Conservation (phyloP, 2,113 vertebrate genomes). For the Podarcis raffonei region DNA sequence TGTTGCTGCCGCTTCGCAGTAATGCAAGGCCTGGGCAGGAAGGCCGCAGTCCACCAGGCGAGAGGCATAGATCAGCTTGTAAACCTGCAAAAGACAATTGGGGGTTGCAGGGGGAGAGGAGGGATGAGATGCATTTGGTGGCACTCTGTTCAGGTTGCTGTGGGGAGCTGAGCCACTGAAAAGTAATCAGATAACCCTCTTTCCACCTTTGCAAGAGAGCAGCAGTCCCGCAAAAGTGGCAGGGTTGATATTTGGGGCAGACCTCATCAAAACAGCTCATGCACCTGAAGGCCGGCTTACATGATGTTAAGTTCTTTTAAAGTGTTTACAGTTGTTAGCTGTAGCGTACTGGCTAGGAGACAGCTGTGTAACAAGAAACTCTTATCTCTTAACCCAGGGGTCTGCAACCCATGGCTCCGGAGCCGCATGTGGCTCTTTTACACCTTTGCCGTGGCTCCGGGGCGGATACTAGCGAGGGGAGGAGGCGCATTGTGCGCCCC, state of each 20-base stretch:
- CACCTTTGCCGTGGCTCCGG: too few relatives aligned
- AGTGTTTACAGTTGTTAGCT: neutral
- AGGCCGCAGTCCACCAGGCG: conserved; percentile 87
- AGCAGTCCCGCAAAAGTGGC: too few relatives aligned
- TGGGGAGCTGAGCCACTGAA: too few relatives aligned
- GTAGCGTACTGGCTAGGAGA: neutral
- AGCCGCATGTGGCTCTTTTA: too few relatives aligned
- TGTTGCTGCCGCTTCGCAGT: conserved; percentile 84
- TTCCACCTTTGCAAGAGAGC: too few relatives aligned
- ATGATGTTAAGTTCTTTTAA: neutral
- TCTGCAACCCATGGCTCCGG: too few relatives aligned
- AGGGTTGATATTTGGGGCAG: neutral
- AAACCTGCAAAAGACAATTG: conserved; percentile 76
- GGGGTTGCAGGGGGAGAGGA: neutral
- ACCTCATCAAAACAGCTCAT: neutral
- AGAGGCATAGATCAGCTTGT: conserved; percentile 89
- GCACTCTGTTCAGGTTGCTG: too few relatives aligned
- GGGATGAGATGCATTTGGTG: neutral
- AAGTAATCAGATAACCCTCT: too few relatives aligned
- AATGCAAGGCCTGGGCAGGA: conserved; percentile 85
- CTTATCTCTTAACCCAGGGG: too few relatives aligned
- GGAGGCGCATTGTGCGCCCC: too few relatives aligned
- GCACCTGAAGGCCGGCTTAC: neutral
- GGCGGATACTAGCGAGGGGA: too few relatives aligned
- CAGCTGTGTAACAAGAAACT: neutral